phyloP scores from a whole-genome alignment of 2,113 vertebrate genomes.

The Dendropsophus ebraccatus region DNA sequence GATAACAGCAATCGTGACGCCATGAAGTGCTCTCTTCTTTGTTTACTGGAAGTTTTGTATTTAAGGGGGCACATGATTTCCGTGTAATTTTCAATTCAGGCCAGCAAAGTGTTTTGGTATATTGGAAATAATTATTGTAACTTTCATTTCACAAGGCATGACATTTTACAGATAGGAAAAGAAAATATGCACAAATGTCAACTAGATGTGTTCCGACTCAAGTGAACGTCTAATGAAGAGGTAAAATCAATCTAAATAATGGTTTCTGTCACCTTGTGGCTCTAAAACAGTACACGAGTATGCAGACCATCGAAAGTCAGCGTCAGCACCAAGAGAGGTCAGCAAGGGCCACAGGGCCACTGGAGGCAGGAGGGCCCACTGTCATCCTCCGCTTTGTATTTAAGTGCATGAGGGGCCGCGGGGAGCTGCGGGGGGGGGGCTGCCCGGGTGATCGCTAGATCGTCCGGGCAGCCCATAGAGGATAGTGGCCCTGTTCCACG shows the following conservation, averaged over 20 bases:
- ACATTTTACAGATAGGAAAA: conserved; percentile 10
- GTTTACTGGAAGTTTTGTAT: not conserved
- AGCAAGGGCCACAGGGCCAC: too few relatives aligned
- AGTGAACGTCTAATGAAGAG: not conserved
- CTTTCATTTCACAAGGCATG: conserved; percentile 1
- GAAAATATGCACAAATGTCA: conserved; percentile 17
- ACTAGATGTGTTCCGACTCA: not conserved
- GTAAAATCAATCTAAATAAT: not conserved
- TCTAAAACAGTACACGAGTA: too few relatives aligned
- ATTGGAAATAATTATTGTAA: conserved; percentile 46
- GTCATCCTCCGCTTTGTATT: too few relatives aligned
- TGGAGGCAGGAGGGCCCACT: too few relatives aligned
- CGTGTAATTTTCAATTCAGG: not conserved
- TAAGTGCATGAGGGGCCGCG: too few relatives aligned
- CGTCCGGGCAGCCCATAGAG: too few relatives aligned
- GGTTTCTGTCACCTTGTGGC: too few relatives aligned
- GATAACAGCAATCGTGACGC: not conserved
- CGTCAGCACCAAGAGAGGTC: too few relatives aligned
- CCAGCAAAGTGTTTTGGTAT: conserved; percentile 21
- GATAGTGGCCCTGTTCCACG: too few relatives aligned
- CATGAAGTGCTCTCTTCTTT: not conserved
- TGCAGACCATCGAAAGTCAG: too few relatives aligned
- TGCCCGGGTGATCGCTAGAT: too few relatives aligned
- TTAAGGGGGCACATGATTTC: not conserved
- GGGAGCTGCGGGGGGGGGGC: too few relatives aligned